phyloP scores from a whole-genome alignment of 2,888 invertebrate species.

The Phytoseiulus persimilis region DNA sequence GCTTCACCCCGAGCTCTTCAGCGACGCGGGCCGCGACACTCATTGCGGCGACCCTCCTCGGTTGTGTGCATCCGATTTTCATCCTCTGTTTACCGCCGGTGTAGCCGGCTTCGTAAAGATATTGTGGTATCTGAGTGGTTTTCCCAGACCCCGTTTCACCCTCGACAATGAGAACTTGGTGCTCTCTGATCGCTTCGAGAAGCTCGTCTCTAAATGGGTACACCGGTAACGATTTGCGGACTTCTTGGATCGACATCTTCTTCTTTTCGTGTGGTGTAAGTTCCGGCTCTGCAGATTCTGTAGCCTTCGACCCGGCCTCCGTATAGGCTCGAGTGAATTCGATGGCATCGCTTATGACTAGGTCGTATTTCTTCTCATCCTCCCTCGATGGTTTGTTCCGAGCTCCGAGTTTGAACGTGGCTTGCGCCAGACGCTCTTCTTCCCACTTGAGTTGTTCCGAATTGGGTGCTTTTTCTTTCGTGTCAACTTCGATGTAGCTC shows the following conservation, averaged over 20 bases:
- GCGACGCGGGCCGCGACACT: slow-evolving; percentile 97
- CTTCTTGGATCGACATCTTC: slow-evolving; percentile 76
- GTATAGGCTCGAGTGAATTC: slow-evolving; percentile 75
- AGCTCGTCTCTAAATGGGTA: slow-evolving; percentile 81
- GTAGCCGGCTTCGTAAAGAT: slow-evolving; percentile 54
- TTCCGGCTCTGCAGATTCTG: slow-evolving; percentile 55
- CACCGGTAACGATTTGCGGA: slow-evolving; percentile 81
- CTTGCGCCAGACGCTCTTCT: slow-evolving; percentile 87
- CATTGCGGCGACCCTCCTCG: slow-evolving; percentile 96
- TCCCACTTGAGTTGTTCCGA: slow-evolving; percentile 81
- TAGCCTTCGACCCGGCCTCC: slow-evolving; percentile 53
- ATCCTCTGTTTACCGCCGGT: slow-evolving; percentile 62
- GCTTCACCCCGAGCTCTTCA: slow-evolving; percentile 90
- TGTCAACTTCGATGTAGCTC: slow-evolving; percentile 74
- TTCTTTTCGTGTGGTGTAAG: slow-evolving; percentile 63
- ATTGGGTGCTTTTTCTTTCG: slow-evolving; percentile 62
- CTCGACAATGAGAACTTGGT: slow-evolving; percentile 76
- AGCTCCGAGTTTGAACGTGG: slow-evolving; percentile 84
- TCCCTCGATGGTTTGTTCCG: slow-evolving; percentile 48
- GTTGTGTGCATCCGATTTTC: slow-evolving; percentile 89
- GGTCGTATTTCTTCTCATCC: slow-evolving; percentile 67
- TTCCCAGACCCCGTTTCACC: slow-evolving; percentile 65
- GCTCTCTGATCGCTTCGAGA: slow-evolving; percentile 74
- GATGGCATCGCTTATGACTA: slow-evolving; percentile 89
- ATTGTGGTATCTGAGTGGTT: slow-evolving; percentile 58